phyloP scores from a whole-genome alignment of 2,113 vertebrate species.

The Callipepla californica region DNA sequence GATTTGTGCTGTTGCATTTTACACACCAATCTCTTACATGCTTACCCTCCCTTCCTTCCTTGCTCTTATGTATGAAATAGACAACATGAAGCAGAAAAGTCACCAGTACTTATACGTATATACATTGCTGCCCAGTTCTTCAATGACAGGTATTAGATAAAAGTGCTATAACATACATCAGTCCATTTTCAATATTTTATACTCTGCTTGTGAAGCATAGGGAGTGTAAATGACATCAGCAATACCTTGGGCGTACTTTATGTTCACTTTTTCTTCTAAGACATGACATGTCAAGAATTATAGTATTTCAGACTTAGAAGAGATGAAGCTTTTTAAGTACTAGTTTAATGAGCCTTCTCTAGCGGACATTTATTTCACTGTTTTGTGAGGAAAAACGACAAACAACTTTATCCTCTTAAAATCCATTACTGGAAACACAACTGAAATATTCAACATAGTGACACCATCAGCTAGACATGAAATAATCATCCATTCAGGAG shows the following conservation, averaged over 20 bases:
- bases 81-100: neutral
- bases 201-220: neutral
- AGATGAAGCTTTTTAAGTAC: constrained; percentile 3
- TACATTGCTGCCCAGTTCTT: neutral
- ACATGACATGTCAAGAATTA: neutral
- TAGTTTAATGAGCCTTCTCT: neutral
- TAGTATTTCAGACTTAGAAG: neutral
- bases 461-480: neutral
- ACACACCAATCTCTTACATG: neutral
- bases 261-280: neutral
- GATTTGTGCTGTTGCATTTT: neutral
- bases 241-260: neutral
- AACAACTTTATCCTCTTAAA: neutral
- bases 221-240: neutral
- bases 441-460: neutral
- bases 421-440: constrained; percentile 12
- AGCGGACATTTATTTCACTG: neutral
- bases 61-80: neutral
- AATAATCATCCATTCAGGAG: constrained; percentile 19
- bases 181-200: neutral
- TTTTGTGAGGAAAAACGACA: neutral
- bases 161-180: neutral
- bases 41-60: neutral
- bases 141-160: neutral
- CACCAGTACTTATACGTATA: neutral